phyloP scores from a whole-genome alignment of 2,888 invertebrate species.

The Plebejus melissa region DNA sequence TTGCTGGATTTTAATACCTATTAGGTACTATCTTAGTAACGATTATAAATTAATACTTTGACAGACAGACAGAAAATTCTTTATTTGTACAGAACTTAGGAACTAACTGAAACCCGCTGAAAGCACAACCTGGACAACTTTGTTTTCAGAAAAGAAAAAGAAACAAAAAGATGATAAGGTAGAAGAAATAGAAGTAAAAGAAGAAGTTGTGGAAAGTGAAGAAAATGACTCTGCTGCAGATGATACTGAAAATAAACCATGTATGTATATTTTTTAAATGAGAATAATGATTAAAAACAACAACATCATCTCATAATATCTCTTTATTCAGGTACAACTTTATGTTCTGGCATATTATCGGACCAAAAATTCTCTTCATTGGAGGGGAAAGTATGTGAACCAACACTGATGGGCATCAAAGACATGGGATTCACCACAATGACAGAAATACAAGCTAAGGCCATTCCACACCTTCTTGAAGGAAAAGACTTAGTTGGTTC shows the following conservation, averaged over 20 bases:
- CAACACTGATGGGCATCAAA: constrained; percentile 88
- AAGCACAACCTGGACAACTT: background rate
- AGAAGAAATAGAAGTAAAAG: constrained; percentile 48
- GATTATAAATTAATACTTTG: background rate
- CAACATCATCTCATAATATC: background rate
- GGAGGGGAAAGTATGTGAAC: constrained; percentile 86
- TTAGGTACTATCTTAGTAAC: background rate
- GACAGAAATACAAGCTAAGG: constrained; percentile 96
- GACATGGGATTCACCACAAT: constrained; percentile 96
- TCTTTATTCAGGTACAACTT: constrained; percentile 67
- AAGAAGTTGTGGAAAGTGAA: constrained; percentile 39
- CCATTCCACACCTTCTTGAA: constrained; percentile 93
- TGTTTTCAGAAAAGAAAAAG: constrained; percentile 51
- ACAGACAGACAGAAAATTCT: too few species aligned
- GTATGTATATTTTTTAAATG: constrained; percentile 44
- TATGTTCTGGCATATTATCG: constrained; percentile 80
- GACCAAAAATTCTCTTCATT: constrained; percentile 79
- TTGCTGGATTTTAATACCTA: too few species aligned
- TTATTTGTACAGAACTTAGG: too few species aligned
- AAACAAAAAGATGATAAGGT: constrained; percentile 32
- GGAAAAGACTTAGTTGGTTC: constrained; percentile 96
- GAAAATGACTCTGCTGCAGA: constrained; percentile 37
- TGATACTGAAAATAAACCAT: constrained; percentile 45
- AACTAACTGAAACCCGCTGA: too few species aligned
- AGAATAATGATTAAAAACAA: background rate